Conservation (phyloP, 2,797 vertebrate species). For the Sebastes wilsoni region DNA sequence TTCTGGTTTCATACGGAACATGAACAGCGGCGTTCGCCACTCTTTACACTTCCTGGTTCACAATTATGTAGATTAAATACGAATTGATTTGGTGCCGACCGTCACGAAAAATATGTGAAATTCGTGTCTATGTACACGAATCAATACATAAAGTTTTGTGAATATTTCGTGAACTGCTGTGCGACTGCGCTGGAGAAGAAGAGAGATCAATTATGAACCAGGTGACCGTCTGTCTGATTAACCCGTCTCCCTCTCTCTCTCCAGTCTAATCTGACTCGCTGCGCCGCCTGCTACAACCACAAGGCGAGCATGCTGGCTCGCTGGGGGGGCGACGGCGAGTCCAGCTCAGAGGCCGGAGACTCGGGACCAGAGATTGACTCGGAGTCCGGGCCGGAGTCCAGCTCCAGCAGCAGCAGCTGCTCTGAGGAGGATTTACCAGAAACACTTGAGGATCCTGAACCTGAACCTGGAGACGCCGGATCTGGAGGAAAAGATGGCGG, state of each 20-base stretch:
- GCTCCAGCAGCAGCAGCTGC: neutral
- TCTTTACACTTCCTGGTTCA: too few species aligned
- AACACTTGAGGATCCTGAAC: neutral
- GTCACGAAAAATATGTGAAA: too few species aligned
- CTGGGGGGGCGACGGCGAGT: neutral
- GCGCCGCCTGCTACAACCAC: conserved; percentile 59
- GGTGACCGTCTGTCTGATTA: neutral
- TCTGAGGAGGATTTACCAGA: neutral
- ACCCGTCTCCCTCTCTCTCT: neutral
- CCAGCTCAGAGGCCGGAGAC: conserved; percentile 48
- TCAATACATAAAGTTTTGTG: too few species aligned
- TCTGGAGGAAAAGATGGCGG: neutral
- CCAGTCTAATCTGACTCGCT: conserved; percentile 44
- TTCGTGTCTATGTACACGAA: too few species aligned
- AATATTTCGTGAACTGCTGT: too few species aligned
- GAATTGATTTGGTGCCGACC: too few species aligned
- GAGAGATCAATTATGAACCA: too few species aligned
- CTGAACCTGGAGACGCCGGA: neutral
- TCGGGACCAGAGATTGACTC: conserved; percentile 23
- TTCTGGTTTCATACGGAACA: too few species aligned
- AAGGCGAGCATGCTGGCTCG: neutral
- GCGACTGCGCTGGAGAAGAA: too few species aligned
- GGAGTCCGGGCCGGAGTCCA: neutral
- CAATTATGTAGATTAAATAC: too few species aligned
- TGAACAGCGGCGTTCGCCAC: too few species aligned